These are phyloP conservation scores for Umimayanthus chanpuru DNA, from an alignment of 92 coral and sea anemone genomes.

Conservation along the genomic window DNA sequence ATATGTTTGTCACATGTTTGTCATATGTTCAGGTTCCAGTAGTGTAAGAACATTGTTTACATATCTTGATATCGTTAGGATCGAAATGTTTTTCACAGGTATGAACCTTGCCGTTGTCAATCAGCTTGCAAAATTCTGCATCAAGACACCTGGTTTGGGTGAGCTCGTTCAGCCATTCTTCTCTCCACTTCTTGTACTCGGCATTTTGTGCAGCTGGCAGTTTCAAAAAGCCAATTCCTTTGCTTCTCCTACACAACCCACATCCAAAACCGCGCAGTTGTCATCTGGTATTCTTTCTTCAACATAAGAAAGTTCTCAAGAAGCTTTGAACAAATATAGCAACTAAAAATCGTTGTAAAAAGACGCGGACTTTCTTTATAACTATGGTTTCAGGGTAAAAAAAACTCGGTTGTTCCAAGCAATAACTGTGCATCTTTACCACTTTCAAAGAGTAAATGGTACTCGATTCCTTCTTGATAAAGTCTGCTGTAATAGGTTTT, in stretches of 20 bases:
- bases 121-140: constrained; percentile 51
- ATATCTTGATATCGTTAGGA: constrained; percentile 47
- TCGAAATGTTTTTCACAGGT: constrained; percentile 56
- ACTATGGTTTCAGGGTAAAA: too few species aligned
- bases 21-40: too few species aligned
- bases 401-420: too few species aligned
- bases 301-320: too few species aligned
- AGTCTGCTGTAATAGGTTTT: too few species aligned
- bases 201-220: constrained; percentile 51
- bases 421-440: too few species aligned
- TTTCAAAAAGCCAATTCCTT: constrained; percentile 44
- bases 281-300: constrained; percentile 46
- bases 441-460: too few species aligned
- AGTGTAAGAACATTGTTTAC: constrained; percentile 41
- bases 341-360: too few species aligned
- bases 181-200: constrained; percentile 51
- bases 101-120: constrained; percentile 39
- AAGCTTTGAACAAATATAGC: too few species aligned
- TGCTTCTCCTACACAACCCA: constrained; percentile 46
- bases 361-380: too few species aligned
- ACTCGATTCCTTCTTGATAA: too few species aligned
- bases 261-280: constrained; percentile 51
- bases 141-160: constrained; percentile 48
- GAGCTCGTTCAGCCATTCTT: constrained; percentile 50
- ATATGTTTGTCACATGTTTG: too few species aligned